Base-by-base conservation (phyloP, 2,888 invertebrate species). In the Noctua pronuba region DNA sequence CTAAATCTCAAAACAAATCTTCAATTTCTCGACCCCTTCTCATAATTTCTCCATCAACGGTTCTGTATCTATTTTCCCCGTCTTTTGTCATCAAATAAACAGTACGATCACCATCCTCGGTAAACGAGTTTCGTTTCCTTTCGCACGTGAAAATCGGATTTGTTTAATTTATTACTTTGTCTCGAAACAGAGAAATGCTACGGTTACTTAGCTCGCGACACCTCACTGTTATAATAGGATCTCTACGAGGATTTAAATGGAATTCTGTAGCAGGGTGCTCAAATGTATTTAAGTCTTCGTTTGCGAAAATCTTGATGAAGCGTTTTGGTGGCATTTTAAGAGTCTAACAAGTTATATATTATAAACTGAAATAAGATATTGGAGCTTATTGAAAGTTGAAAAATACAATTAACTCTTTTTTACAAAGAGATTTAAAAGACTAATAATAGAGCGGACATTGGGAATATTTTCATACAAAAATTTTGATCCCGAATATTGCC, bases 141-240 rank as follows among this genome's bases (percentile, higher is more conserved):
- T 90, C 91, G 93, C 94, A 95, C 95, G 96, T 95, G 95, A 94
- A 95, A 95, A 96, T 96, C 95, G 94, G 96, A 95, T 96, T 96
- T 95, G 95, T 95, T 93, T 95, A 96, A 96, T 96, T 96, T 96
- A 96, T 96, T 94, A 94, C 94, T 92, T 90, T 93, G 93, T 93
- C 93, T 92, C 87, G 90, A 93, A 92, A 93, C 91, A 93, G 92
- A 88, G 92, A 92, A 92, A 87, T 93, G 94, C 92, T 92, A 95
- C 95, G 95, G 94, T 95, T 95, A 94, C 95, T 96, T 96, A 95
- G 93, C 89, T 92, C 93, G 91, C 93, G 94, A 95, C 95, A 95
- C 95, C 95, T 95, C 92, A 91, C 94, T 91, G 94, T 94, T 93
- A 94, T 96, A 96, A 96, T 95, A 93, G 95, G 95, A 96, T 96